phyloP scores from a whole-genome alignment of 2,113 vertebrate species.

The Nyctibius bracteatus region DNA sequence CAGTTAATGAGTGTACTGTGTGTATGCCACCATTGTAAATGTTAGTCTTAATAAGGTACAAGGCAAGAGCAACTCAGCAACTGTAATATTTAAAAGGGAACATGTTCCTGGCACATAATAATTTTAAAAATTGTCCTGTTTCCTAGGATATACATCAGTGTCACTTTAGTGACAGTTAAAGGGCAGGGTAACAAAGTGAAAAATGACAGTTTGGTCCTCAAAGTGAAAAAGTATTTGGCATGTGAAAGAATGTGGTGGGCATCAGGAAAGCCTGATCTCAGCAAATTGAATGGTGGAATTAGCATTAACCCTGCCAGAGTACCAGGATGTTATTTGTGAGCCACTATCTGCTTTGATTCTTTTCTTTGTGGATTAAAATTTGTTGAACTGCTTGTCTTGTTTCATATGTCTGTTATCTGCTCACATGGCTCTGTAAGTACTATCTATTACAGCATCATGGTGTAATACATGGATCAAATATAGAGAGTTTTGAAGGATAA shows the following conservation, averaged over 20 bases:
- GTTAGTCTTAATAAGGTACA: background rate
- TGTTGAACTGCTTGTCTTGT: background rate
- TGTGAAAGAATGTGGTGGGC: background rate
- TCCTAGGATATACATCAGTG: conserved; percentile 22
- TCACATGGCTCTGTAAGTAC: background rate
- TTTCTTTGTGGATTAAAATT: background rate
- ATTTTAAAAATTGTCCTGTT: background rate
- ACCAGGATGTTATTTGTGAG: background rate
- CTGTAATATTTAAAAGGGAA: background rate
- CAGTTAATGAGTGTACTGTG: background rate
- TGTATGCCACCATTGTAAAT: background rate
- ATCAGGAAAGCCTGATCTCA: background rate
- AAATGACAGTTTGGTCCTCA: conserved; percentile 10
- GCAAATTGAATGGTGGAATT: background rate
- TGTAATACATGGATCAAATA: background rate
- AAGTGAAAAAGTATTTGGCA: background rate
- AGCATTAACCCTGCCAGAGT: background rate
- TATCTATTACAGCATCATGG: background rate
- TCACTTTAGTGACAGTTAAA: conserved; percentile 27
- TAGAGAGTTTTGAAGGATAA: background rate
- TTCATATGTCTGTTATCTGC: background rate
- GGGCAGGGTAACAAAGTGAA: conserved; percentile 31
- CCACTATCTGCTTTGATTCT: background rate
- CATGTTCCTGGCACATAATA: background rate
- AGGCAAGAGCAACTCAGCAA: background rate